Base-by-base conservation (phyloP, 2,888 invertebrate genomes). In the Drosophila colorata region DNA sequence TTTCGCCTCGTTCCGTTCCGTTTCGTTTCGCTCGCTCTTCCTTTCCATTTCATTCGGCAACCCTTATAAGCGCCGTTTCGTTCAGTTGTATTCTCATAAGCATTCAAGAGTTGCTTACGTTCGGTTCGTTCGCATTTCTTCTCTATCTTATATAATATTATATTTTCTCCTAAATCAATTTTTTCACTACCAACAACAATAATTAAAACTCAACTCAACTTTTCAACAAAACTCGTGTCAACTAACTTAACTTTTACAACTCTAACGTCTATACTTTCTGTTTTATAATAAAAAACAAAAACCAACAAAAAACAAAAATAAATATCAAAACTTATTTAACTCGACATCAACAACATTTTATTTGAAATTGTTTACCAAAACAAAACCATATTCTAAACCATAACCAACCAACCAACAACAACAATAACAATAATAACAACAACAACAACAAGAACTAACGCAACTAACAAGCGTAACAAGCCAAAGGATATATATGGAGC, bases 41-140 rank as follows among this genome's bases (percentile, higher is more conserved):
- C 65, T 51, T 67, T 68, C 64, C 59, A 68, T 71, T 69, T 61
- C 56, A 69, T 69, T 73, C 63, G 78, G 57, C 74, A 70, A 82
- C 78, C 84, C 88, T 88, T 92, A 92, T 92, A 92, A 91, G 92
- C 85, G 80, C 85, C 85, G 85, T 79, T 82, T 90, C 90, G 88
- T 85, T 64, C 49, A 61, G 76, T 69, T 56, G 23, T 33, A 82
- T 89, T 90, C 90, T 92, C 92, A 92, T 92, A 92, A 91, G 92
- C 92, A 92, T 92, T 91, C 91, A 92, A 92, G 92, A 92, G 92
- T 92, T 92, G 92, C 91, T 92, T 92, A 91, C 91, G 91, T 92
- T 92, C 92, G 92, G 92, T 92, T 92, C 92, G 92, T 92, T 92
- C 92, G 92, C 92, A 92, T 92, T 92, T 92, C 92, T 92, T 91